These are phyloP conservation scores for Euura saliciscinereae DNA, from an alignment of 1,140 invertebrate genomes.

Conservation along the genomic window DNA sequence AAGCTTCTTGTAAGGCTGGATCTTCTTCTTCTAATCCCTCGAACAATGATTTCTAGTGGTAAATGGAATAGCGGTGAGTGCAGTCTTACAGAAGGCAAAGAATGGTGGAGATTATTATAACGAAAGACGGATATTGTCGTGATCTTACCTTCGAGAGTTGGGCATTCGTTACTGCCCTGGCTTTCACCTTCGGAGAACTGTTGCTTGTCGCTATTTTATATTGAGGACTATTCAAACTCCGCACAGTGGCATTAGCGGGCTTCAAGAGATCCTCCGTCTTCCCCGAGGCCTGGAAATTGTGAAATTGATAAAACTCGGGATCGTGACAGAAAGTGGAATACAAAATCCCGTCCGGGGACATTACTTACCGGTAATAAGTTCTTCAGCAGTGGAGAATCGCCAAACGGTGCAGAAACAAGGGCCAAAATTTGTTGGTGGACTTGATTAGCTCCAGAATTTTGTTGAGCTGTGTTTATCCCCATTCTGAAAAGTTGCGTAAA, in stretches of 20 bases:
- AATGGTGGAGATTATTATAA: slow-evolving; percentile 7
- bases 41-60: slow-evolving; percentile 70
- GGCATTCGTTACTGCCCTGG: slow-evolving; percentile 61
- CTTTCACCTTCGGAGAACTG: slow-evolving; percentile 65
- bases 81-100: slow-evolving; percentile 1
- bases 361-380: slow-evolving; percentile 68
- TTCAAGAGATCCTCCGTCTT: slow-evolving; percentile 76
- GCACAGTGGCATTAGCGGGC: slow-evolving; percentile 73
- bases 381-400: slow-evolving; percentile 78
- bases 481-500: slow-evolving; percentile 32
- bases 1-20: slow-evolving; percentile 65
- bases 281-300: slow-evolving; percentile 58
- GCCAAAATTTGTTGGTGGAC: slow-evolving; percentile 73
- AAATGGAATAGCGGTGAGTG: slow-evolving; percentile 25
- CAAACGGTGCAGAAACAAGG: slow-evolving; percentile 75
- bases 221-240: slow-evolving; percentile 59
- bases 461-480: slow-evolving; percentile 42
- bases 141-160: slow-evolving; percentile 57
- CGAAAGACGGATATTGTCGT: not conserved
- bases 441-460: slow-evolving; percentile 51
- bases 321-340: slow-evolving; percentile 18
- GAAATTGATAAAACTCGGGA: slow-evolving; percentile 16
- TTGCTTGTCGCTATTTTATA: slow-evolving; percentile 70
- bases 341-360: not conserved
- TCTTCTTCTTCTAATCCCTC: slow-evolving; percentile 75